Percentiles rank a stretch among this genome's conserved stretches.
Evolutionary conservation across 2,797 vertebrate species (phyloP).

Genomic region (Crypturellus tataupa): DNA sequence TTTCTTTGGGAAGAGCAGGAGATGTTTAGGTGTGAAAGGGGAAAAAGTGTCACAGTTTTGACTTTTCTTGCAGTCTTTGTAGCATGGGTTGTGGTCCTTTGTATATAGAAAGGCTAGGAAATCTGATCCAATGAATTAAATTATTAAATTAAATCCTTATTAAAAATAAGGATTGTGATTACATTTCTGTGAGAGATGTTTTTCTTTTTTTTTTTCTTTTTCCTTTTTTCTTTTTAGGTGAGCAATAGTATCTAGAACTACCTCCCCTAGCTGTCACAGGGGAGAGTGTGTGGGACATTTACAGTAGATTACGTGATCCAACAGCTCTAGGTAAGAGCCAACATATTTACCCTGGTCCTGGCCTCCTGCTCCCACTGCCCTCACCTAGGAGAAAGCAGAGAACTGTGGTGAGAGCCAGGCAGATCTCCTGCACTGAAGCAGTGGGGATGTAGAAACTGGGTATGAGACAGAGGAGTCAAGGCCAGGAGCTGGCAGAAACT

Average conservation of each 20-base stretch:
- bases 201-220: not conserved
- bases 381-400: not conserved
- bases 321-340: not conserved
- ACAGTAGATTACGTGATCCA: not conserved
- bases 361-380: not conserved
- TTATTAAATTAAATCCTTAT: not conserved
- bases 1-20: constrained; percentile 11
- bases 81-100: not conserved
- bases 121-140: not conserved
- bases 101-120: not conserved
- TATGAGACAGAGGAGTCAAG: not conserved
- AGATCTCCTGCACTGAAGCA: not conserved
- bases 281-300: not conserved
- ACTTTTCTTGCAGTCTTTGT: not conserved
- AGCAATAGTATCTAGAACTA: not conserved
- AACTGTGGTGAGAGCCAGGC: not conserved
- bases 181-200: not conserved
- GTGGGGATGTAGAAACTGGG: not conserved
- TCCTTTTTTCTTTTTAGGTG: not conserved
- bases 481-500: not conserved
- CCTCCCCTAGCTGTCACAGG: not conserved
- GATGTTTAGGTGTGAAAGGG: constrained; percentile 12
- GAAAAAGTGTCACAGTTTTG: not conserved
- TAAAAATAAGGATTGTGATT: not conserved
- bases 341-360: not conserved